phyloP scores from a whole-genome alignment of 2,113 vertebrate genomes.

The Rostratula benghalensis region DNA sequence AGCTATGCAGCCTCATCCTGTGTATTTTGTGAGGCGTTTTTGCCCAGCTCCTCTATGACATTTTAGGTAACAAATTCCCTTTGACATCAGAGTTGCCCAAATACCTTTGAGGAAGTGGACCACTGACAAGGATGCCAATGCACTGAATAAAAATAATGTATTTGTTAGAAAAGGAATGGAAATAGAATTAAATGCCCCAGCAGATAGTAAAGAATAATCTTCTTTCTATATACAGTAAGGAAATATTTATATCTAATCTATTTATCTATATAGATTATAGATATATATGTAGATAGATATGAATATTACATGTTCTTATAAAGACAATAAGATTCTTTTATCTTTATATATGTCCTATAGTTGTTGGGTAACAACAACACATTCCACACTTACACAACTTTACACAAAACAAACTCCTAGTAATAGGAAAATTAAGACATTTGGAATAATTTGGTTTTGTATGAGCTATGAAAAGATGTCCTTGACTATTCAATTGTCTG shows the following conservation, averaged over 20 bases:
- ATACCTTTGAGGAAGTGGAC: not conserved
- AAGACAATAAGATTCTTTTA: not conserved
- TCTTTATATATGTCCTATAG: not conserved
- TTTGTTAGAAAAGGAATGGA: not conserved
- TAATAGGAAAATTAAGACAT: not conserved
- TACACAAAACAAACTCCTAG: not conserved
- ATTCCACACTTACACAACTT: not conserved
- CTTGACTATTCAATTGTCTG: not conserved
- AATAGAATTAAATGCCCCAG: not conserved
- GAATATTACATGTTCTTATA: not conserved
- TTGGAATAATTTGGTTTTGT: not conserved
- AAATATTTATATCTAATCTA: not conserved
- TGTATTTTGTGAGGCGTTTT: not conserved
- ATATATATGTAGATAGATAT: not conserved
- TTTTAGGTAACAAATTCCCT: not conserved
- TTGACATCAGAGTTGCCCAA: not conserved
- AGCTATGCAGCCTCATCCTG: not conserved
- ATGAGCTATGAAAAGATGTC: not conserved
- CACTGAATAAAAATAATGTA: not conserved
- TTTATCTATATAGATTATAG: too few relatives aligned
- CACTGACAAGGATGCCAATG: not conserved
- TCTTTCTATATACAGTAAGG: not conserved
- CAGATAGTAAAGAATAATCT: not conserved
- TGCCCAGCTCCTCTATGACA: not conserved
- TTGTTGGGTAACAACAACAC: not conserved